Conservation (phyloP, 2,888 invertebrate species). For the Noctua janthina region DNA sequence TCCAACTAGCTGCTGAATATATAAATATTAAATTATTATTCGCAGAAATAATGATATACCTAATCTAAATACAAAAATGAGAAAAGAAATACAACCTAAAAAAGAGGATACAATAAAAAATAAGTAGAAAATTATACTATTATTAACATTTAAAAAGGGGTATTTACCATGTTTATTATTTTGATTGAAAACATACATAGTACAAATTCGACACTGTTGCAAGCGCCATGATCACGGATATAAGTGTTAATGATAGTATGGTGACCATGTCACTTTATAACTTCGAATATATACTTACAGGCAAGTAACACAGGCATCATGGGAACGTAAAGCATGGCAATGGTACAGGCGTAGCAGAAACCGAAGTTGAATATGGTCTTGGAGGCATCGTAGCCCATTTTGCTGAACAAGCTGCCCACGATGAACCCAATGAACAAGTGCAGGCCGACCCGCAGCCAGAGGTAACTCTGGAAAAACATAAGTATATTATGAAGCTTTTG, state of each 20-base stretch:
- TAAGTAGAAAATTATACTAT: neutral
- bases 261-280: neutral
- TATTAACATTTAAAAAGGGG: neutral
- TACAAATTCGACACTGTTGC: neutral
- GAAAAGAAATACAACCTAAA: neutral
- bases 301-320: constrained; percentile 95
- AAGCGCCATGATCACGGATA: neutral
- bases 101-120: neutral
- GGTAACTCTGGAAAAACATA: constrained; percentile 90
- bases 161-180: neutral
- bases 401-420: constrained; percentile 92
- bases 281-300: constrained; percentile 90
- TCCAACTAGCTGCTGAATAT: neutral
- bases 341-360: constrained; percentile 94
- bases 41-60: neutral
- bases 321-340: constrained; percentile 95
- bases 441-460: constrained; percentile 92
- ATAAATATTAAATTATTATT: neutral
- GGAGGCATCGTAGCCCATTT: constrained; percentile 95
- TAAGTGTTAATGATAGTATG: neutral
- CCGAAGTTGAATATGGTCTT: constrained; percentile 96
- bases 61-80: neutral
- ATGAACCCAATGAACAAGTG: constrained; percentile 93
- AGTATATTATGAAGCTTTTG: neutral
- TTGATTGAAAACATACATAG: neutral